A percentile compares a stretch with the other conserved stretches of the same genome.
Evolutionary conservation across 1,140 invertebrate genomes (phyloP).

Genomic region (Pemphigus obesinymphae): DNA sequence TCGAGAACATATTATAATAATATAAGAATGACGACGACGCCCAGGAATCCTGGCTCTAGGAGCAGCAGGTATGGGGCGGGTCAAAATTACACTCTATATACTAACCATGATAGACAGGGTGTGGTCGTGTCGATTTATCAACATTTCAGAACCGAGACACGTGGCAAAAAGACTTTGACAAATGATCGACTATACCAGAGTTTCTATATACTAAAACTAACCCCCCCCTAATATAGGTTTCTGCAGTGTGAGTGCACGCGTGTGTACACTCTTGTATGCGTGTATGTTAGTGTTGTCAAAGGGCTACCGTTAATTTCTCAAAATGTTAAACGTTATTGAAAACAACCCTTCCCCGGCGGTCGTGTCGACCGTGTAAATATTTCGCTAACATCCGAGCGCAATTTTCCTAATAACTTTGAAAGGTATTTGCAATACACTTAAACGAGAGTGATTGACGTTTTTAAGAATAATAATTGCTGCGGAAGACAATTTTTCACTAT

Average conservation of each 20-base stretch:
- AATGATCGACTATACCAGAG: constrained; percentile 28
- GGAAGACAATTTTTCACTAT: constrained; percentile 32
- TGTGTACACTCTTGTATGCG: background rate
- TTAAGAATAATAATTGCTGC: constrained; percentile 24
- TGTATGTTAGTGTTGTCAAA: constrained; percentile 12
- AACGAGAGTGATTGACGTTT: constrained; percentile 27
- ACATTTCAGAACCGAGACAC: constrained; percentile 30
- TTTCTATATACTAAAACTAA: constrained; percentile 7
- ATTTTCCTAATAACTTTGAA: constrained; percentile 32
- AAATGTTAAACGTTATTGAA: constrained; percentile 40
- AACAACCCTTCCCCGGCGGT: constrained; percentile 32
- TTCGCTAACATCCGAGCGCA: constrained; percentile 20
- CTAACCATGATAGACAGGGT: constrained; percentile 33
- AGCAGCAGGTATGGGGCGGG: background rate
- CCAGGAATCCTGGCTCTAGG: background rate
- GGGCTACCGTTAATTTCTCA: constrained; percentile 39
- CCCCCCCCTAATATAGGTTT: background rate
- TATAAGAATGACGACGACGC: constrained; percentile 27
- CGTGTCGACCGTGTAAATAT: constrained; percentile 22
- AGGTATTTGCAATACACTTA: constrained; percentile 35
- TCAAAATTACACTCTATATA: constrained; percentile 14
- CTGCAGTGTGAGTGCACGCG: background rate
- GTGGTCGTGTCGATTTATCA: constrained; percentile 40
- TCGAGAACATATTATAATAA: background rate
- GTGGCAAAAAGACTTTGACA: constrained; percentile 36